Evolutionary conservation across 1,140 invertebrate species (phyloP), one percentile per base, ranked within the genome.

Genomic region (Monochamus saltuarius): DNA sequence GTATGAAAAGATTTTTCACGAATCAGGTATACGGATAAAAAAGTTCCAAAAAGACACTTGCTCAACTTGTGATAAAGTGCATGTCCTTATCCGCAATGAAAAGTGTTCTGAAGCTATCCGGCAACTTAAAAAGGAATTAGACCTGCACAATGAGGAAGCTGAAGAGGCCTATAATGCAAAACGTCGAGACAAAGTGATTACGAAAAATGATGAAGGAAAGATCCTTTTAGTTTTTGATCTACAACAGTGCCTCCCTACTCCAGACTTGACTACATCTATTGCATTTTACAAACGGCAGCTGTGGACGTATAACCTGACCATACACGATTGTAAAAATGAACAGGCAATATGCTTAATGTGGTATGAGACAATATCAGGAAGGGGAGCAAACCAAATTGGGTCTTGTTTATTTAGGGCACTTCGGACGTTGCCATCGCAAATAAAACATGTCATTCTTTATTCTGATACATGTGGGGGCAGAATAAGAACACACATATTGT

Each of bases 291-390:
- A 75, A 60, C 52, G 71, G 10, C 69, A 66, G 40, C 54, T 79
- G 11, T 77, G 75, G 72, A 77, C 71, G 0, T 78, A 65, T 45
- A 76, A 77, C 57, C 55, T 78, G 19, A 73, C 72, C 11, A 60
- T 78, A 17, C 67, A 75, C 56, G 67, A 71, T 19, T 71, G 52
- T 40, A 61, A 34, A 16, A 52, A 43, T 19, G 56, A 61, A 46
- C 45, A 69, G 29, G 62, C 65, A 40, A 61, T 36, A 19, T 71
- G 70, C 40, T 77, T 68, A 74, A 4, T 42, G 39, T 7, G 0
- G 11, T 11, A 10, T 6, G 10, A 10, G 7, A 8, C 4, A 8
- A 10, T 7, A 4, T 11, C 4, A n/a, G 6, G 0, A 37, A 39
- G 37, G n/a, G n/a, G 52, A 19, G 52, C 37, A 8, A 54, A 54